phyloP scores from a whole-genome alignment of 1,140 invertebrate species.

The Sarcophaga peregrina region DNA sequence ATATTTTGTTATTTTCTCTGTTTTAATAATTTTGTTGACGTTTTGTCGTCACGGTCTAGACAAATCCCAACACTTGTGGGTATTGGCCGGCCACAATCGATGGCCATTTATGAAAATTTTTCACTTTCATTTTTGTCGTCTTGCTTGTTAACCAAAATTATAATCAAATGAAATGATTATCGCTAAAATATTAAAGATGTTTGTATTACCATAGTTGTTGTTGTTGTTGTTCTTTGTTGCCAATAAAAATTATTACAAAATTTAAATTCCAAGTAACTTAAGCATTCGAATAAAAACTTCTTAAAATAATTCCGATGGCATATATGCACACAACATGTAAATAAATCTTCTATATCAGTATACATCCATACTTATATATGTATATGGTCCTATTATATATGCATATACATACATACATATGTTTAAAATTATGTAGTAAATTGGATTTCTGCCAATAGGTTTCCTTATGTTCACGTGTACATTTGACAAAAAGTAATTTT shows the following conservation, averaged over 20 bases:
- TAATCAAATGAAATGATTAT: not conserved
- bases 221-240: not conserved
- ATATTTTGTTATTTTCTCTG: too few species aligned
- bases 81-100: not conserved
- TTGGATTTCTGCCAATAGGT: conserved; percentile 34
- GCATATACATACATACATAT: not conserved
- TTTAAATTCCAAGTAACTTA: not conserved
- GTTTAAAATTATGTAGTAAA: not conserved
- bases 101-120: not conserved
- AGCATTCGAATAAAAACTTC: not conserved
- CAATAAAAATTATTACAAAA: conserved; percentile 4
- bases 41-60: not conserved
- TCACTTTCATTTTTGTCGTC: not conserved
- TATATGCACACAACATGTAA: not conserved
- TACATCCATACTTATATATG: not conserved
- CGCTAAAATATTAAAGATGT: not conserved
- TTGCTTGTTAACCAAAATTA: conserved; percentile 9
- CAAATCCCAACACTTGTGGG: not conserved
- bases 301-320: not conserved
- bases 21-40: not conserved
- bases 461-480: conserved; percentile 18
- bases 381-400: too few species aligned
- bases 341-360: not conserved
- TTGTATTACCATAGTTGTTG: not conserved
- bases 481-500: conserved; percentile 7